Base-by-base conservation (phyloP, 2,113 vertebrate species). In the Podocnemis expansa region DNA sequence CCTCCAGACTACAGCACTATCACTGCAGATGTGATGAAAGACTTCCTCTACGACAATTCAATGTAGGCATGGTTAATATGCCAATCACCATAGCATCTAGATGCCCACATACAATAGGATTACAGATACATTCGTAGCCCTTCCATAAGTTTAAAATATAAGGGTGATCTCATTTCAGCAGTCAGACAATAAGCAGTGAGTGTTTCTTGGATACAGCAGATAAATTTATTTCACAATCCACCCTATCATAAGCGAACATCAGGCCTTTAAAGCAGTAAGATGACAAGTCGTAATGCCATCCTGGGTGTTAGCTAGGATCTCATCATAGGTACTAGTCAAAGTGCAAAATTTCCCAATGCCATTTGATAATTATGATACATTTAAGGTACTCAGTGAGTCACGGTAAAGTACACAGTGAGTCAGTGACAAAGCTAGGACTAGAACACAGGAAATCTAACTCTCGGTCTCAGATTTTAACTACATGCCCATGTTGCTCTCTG, bases 231-330 rank as follows among this genome's bases (percentile, higher is more conserved):
- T 93, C 93, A 93, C 87, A 95, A 49, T 73, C 84, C 49, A 38
- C 16, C 67, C 79, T 14, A 12, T 27, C 52, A 10, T 82, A 52
- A 90, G 41, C 79, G 82, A 85, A 81, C 83, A 82, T 58, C 22
- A 43, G 75, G 75, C 67, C 84, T 92, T 88, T 88, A 89, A 91
- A 29, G 86, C 95, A 94, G 94, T 95, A 95, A 93, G 89, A 78
- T 83, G 87, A 2, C 9, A 2, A 78, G 86, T 54, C 89, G 79
- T 73, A 82, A 91, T 75, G 78, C 27, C 82, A 94, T 8, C 84
- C n/a, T 78, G 84, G 88, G 51, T 76, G 78, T 34, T n/a, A 76
- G 70, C 91, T 85, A 92, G 82, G 27, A 0, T 78, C n/a, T 89
- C 86, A 96, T 96, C 92, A 89, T 27, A 54, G 67, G 67, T 87